Evolutionary conservation across 2,888 invertebrate genomes (phyloP).

Genomic region (Athalia rosae): DNA sequence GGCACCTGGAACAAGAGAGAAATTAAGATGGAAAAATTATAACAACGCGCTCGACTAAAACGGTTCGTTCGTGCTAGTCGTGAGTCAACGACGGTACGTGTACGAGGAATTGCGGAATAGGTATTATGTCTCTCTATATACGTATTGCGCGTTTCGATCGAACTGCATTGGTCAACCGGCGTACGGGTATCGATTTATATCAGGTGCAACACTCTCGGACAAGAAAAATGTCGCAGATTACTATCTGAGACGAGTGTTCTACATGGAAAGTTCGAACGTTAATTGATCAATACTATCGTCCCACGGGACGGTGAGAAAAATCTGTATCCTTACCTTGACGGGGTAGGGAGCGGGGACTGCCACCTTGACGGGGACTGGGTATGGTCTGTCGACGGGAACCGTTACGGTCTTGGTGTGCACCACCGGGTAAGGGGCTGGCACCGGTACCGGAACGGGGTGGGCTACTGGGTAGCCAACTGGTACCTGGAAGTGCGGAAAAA

Average conservation of each 20-base stretch:
- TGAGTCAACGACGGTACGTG: too few species aligned
- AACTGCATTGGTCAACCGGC: too few species aligned
- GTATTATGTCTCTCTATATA: too few species aligned
- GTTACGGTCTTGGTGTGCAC: conserved; percentile 70
- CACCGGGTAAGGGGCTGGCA: conserved; percentile 75
- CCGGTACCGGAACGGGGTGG: conserved; percentile 74
- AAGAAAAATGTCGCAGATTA: too few species aligned
- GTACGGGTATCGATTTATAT: too few species aligned
- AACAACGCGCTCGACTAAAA: too few species aligned
- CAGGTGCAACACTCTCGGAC: too few species aligned
- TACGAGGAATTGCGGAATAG: not conserved
- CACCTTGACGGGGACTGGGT: conserved; percentile 74
- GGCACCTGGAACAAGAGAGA: conserved; percentile 67
- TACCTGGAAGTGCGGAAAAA: conserved; percentile 62
- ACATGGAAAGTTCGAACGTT: too few species aligned
- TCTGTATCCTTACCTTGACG: conserved; percentile 56
- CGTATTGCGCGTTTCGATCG: too few species aligned
- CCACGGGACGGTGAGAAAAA: not conserved
- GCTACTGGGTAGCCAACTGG: conserved; percentile 74
- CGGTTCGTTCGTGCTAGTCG: too few species aligned
- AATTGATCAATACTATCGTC: too few species aligned
- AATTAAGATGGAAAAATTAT: not conserved
- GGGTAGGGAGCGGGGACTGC: conserved; percentile 76
- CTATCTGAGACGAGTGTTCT: too few species aligned
- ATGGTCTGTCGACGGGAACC: conserved; percentile 75